phyloP scores from a whole-genome alignment of 1,140 invertebrate genomes.

The Hylaeus anthracinus region DNA sequence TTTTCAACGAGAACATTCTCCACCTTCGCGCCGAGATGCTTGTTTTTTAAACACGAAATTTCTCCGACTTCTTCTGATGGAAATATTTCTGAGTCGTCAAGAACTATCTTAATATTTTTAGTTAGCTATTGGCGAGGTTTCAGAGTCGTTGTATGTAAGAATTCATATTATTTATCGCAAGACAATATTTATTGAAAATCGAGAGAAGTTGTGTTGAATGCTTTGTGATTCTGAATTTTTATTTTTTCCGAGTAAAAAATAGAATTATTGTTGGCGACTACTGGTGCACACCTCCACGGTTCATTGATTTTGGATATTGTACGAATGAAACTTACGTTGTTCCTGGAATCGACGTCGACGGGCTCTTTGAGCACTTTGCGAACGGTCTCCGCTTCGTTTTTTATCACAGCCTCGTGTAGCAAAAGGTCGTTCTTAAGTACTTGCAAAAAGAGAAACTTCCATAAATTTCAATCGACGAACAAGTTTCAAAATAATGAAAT shows the following conservation, averaged over 20 bases:
- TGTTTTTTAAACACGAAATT: background rate
- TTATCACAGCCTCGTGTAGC: conserved; percentile 88
- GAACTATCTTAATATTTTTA: too few species aligned
- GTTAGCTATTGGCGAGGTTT: too few species aligned
- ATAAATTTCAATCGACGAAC: background rate
- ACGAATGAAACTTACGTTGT: conserved; percentile 83
- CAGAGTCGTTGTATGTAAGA: too few species aligned
- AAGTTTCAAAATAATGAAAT: too few species aligned
- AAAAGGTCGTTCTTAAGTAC: conserved; percentile 85
- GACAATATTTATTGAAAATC: too few species aligned
- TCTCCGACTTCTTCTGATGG: background rate
- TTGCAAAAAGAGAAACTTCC: conserved; percentile 31
- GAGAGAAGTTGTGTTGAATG: too few species aligned
- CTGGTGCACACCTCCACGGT: background rate
- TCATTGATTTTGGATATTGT: background rate
- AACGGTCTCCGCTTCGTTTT: conserved; percentile 86
- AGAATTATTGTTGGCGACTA: too few species aligned
- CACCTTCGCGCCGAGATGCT: background rate
- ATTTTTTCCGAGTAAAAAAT: too few species aligned
- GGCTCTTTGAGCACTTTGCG: conserved; percentile 84
- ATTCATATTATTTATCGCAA: too few species aligned
- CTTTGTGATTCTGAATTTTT: too few species aligned
- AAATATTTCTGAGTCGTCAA: too few species aligned
- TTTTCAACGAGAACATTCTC: background rate
- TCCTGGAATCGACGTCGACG: conserved; percentile 86